Evolutionary conservation across 2,888 invertebrate species (phyloP), one percentile per base, ranked within the genome.

Genomic region (Calameuta idolon): DNA sequence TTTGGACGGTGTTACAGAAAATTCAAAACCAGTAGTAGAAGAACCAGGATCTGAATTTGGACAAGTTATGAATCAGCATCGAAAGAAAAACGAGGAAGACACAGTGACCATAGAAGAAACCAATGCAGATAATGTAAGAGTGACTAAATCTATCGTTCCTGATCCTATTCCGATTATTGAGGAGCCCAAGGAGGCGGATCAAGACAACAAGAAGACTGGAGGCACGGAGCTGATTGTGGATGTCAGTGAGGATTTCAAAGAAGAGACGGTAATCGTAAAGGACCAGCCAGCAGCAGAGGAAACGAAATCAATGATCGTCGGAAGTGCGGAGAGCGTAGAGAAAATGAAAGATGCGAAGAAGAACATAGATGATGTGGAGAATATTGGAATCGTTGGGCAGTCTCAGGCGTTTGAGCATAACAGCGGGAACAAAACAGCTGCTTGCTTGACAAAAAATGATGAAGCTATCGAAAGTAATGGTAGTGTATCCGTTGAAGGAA

Each of bases 101-200:
- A 73, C 80, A 0, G 79, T 85, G 9, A 87, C 85, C 12, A 89
- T 90, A 83, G 88, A 87, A 74, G 90, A 91, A 82, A 83, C 82
- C 75, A 86, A 85, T 35, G 89, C 89, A 12, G 86, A 88, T n/a
- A 80, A 81, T 23, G 76, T 77, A 31, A 85, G 84, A 79, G 40
- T 81, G 69, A 80, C 80, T 9, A 87, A 88, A 74, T 85, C 87
- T 9, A 81, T 89, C 74, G 81, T 89, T 77, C 86, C 89, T 5
- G 89, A 90, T 78, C 87, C 91, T 12, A 86, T 89, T 80, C 89
- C 87, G 23, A 87, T 89, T 12, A 76, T 90, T 9, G 90, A 91
- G 69, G 89, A 90, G 77, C 87, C 91, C 9, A 87, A 86, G 80
- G 85, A 86, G 9, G 69, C 73, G 12, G 82, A 85, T 73, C 79